Percentiles rank a stretch among this genome's conserved stretches.
Evolutionary conservation across 2,113 vertebrate genomes (phyloP).

Genomic region (Brachyhypopomus gauderio): DNA sequence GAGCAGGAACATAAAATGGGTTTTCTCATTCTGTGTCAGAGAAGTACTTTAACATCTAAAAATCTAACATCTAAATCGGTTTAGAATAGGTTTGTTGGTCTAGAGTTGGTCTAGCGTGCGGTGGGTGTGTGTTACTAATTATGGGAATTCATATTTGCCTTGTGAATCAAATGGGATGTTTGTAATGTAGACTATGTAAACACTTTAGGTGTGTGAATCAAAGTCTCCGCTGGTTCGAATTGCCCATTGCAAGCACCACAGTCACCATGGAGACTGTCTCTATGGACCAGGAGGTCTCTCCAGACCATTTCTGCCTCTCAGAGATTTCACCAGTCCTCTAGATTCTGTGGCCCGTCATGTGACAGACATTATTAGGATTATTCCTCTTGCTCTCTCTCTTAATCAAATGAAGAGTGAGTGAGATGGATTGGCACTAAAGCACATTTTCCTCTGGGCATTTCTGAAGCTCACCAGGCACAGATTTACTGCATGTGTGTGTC

Average conservation of each 20-base stretch:
- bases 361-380: constrained; percentile 20
- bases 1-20: too few species aligned
- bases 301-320: constrained; percentile 21
- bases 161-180: not conserved
- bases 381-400: constrained; percentile 20
- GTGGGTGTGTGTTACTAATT: not conserved
- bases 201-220: constrained; percentile 32
- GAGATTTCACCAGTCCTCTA: constrained; percentile 20
- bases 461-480: not conserved
- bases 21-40: too few species aligned
- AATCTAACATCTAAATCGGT: too few species aligned
- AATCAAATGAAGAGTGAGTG: constrained; percentile 24
- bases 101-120: too few species aligned
- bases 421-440: constrained; percentile 21
- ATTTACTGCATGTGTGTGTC: constrained; percentile 22
- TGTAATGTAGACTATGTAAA: not conserved
- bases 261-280: constrained; percentile 50
- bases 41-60: too few species aligned
- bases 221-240: constrained; percentile 9
- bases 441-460: constrained; percentile 15
- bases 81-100: too few species aligned
- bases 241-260: constrained; percentile 25
- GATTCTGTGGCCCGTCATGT: constrained; percentile 12
- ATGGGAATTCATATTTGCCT: not conserved
- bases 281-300: constrained; percentile 27